A percentile compares a stretch with the other conserved stretches of the same genome.
phyloP scores from a whole-genome alignment of 2,888 invertebrate genomes.

The Napeogenes sylphis region DNA sequence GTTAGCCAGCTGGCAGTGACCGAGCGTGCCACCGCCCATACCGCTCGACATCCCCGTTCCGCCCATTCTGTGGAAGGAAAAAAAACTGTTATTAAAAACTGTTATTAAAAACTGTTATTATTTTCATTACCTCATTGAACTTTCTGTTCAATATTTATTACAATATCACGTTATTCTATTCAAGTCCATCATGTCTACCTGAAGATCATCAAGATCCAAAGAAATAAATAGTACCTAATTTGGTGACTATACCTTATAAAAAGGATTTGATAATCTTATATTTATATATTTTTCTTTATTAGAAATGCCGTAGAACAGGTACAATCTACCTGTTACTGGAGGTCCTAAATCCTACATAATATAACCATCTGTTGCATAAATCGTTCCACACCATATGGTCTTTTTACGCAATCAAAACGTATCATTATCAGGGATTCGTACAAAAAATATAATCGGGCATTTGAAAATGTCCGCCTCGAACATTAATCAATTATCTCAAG shows the following conservation, averaged over 20 bases:
- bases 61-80: constrained; percentile 63
- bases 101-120: too few species aligned
- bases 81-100: constrained; percentile 27
- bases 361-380: constrained; percentile 48
- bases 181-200: too few species aligned
- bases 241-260: neutral
- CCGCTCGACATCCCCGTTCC: constrained; percentile 75
- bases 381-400: constrained; percentile 67
- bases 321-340: constrained; percentile 13
- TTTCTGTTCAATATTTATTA: too few species aligned
- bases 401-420: constrained; percentile 68
- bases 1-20: constrained; percentile 83
- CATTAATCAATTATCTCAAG: constrained; percentile 74
- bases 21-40: constrained; percentile 81
- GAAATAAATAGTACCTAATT: too few species aligned
- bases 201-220: too few species aligned
- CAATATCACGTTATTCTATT: too few species aligned
- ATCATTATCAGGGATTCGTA: constrained; percentile 68
- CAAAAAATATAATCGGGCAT: constrained; percentile 65
- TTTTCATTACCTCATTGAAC: too few species aligned
- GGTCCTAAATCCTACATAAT: constrained; percentile 14
- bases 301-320: constrained; percentile 6
- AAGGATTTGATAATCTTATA: neutral
- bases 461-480: constrained; percentile 70
- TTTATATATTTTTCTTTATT: neutral